Percentiles rank a stretch among this genome's conserved stretches.
Conservation (phyloP, 2,797 vertebrate species). For the Xenentodon cancila region DNA sequence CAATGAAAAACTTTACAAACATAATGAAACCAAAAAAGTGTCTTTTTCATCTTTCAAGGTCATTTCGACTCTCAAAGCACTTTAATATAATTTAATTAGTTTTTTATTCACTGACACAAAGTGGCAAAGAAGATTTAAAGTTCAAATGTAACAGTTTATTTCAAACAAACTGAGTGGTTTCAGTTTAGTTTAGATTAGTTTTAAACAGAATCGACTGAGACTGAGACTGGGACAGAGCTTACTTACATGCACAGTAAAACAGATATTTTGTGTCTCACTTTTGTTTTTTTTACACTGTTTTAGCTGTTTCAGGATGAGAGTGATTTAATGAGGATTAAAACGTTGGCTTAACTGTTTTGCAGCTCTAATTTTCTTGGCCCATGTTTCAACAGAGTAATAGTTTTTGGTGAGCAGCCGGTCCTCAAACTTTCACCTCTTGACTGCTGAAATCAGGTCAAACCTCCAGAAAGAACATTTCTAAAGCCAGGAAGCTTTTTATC, state of each 20-base stretch:
- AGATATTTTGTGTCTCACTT: conserved; percentile 9
- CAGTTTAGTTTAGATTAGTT: too few relatives aligned
- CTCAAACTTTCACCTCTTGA: conserved; percentile 23
- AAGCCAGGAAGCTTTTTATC: conserved; percentile 27
- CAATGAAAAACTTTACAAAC: conserved; percentile 17
- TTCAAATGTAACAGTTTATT: too few relatives aligned
- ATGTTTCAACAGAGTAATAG: background rate
- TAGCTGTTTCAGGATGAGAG: conserved; percentile 14
- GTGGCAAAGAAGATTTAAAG: too few relatives aligned
- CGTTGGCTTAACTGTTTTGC: conserved; percentile 11
- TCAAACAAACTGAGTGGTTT: too few relatives aligned
- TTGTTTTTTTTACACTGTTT: conserved; percentile 7
- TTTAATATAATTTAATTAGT: too few relatives aligned
- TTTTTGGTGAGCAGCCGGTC: conserved; percentile 5
- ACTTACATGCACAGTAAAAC: conserved; percentile 14
- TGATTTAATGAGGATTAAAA: conserved; percentile 28
- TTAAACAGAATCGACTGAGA: background rate
- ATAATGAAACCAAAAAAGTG: background rate
- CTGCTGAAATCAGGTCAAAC: conserved; percentile 19
- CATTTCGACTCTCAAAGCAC: too few relatives aligned
- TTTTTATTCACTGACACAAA: too few relatives aligned
- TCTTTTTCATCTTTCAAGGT: too few relatives aligned
- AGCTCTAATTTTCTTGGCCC: conserved; percentile 11
- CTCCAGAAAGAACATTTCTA: conserved; percentile 12
- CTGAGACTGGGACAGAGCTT: background rate